A percentile compares a stretch with the other conserved stretches of the same genome.
Evolutionary conservation across 2,113 vertebrate genomes (phyloP).

Genomic region (Drymodes brunneopygia): DNA sequence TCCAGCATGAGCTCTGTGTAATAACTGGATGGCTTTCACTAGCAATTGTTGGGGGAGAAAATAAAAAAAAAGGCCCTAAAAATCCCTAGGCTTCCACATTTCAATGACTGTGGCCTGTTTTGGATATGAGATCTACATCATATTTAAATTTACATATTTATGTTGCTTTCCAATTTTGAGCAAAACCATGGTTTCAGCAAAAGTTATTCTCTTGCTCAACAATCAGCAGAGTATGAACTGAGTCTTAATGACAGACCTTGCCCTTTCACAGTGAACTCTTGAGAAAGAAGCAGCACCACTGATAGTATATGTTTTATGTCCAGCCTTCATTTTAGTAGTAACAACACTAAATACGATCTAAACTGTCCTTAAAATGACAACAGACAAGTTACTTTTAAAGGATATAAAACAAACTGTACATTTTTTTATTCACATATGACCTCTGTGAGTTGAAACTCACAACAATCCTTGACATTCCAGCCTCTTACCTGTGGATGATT

Average conservation of each 20-base stretch:
- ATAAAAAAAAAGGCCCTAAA: not conserved
- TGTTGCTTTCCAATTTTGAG: not conserved
- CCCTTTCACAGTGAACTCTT: not conserved
- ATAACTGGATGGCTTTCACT: not conserved
- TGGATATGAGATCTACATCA: not conserved
- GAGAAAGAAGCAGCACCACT: not conserved
- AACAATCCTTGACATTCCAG: not conserved
- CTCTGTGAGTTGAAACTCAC: not conserved
- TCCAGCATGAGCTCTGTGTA: not conserved
- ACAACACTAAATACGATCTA: not conserved
- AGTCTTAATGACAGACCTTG: not conserved
- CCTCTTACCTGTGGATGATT: constrained; percentile 91
- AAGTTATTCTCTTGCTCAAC: not conserved
- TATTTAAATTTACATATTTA: not conserved
- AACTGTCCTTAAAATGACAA: not conserved
- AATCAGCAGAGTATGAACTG: not conserved
- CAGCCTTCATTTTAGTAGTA: not conserved
- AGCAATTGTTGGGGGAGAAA: accelerated
- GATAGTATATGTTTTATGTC: not conserved
- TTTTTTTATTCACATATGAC: not conserved
- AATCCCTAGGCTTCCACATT: not conserved
- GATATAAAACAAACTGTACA: not conserved
- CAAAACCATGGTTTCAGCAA: not conserved
- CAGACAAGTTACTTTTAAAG: not conserved
- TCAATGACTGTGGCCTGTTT: not conserved